Conservation (phyloP, 2,888 invertebrate genomes). For the Nymphalis c-album region DNA sequence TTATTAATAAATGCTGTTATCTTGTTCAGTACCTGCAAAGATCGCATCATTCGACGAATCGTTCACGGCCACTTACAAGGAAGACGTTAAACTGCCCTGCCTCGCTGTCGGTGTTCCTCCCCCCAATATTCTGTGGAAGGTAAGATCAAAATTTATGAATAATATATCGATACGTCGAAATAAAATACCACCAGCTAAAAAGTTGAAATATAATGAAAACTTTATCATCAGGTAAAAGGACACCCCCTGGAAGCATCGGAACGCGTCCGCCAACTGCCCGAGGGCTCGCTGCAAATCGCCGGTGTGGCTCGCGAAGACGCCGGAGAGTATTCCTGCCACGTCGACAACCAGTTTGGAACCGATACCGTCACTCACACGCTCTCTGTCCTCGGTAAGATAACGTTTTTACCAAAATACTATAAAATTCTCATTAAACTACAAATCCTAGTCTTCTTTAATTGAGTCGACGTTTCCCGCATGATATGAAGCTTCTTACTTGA, state of each 20-base stretch:
- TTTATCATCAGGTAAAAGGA: conserved; percentile 83
- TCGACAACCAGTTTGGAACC: conserved; percentile 95
- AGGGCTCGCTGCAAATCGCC: conserved; percentile 94
- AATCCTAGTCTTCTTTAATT: no score
- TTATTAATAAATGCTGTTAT: conserved; percentile 1
- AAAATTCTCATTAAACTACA: no score
- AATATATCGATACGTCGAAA: no score
- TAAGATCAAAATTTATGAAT: conserved; percentile 43
- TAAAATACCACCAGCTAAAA: neutral
- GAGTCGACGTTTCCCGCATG: no score
- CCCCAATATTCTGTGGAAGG: conserved; percentile 94
- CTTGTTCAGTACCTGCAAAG: conserved; percentile 89
- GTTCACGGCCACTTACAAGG: conserved; percentile 95
- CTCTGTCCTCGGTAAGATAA: conserved; percentile 87
- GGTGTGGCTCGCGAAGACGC: conserved; percentile 94
- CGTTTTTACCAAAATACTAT: no score
- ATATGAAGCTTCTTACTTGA: no score
- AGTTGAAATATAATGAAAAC: neutral
- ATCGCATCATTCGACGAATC: conserved; percentile 97
- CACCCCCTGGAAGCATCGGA: conserved; percentile 89
- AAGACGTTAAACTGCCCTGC: conserved; percentile 95
- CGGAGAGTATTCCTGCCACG: conserved; percentile 96
- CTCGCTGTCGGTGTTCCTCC: conserved; percentile 95
- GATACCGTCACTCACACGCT: conserved; percentile 95
- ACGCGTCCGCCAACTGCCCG: conserved; percentile 90